Percentiles rank a stretch among this genome's conserved stretches.
phyloP scores from a whole-genome alignment of 2,888 invertebrate species.

The Hermaeophaga mercurialis region DNA sequence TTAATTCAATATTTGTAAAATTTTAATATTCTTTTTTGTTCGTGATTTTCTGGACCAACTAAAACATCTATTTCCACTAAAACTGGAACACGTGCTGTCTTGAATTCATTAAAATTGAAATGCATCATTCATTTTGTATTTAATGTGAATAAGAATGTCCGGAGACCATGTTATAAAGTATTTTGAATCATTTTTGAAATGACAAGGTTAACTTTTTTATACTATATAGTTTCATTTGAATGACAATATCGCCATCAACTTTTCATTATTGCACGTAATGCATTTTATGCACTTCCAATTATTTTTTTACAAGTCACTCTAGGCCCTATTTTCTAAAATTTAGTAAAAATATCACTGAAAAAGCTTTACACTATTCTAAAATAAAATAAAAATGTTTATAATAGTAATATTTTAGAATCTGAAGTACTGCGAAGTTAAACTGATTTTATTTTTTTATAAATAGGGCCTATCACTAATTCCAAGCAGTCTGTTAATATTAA shows the following conservation, averaged over 20 bases:
- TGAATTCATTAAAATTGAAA: slow-evolving; percentile 48
- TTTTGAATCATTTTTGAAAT: slow-evolving; percentile 42
- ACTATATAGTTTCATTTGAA: slow-evolving; percentile 27
- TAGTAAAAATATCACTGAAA: no score
- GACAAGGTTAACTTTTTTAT: slow-evolving; percentile 34
- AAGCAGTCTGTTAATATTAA: slow-evolving; percentile 18
- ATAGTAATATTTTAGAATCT: no score
- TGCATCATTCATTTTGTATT: slow-evolving; percentile 45
- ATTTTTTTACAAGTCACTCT: slow-evolving; percentile 6
- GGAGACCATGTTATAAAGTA: slow-evolving; percentile 37
- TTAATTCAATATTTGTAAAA: no score
- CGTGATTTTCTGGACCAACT: background rate
- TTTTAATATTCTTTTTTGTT: no score
- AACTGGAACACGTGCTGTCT: slow-evolving; percentile 57
- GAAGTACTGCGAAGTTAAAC: no score
- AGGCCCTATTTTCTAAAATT: slow-evolving; percentile 11
- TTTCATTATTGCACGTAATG: slow-evolving; percentile 34
- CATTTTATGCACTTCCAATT: slow-evolving; percentile 31
- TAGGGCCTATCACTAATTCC: background rate
- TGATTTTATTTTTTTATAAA: background rate
- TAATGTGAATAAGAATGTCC: slow-evolving; percentile 49
- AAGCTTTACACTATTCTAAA: no score
- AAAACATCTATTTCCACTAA: slow-evolving; percentile 54
- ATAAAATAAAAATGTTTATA: no score
- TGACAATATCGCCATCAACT: slow-evolving; percentile 31